Conservation (phyloP, 2,888 invertebrate genomes). For the Orthonychiurus folsomi region DNA sequence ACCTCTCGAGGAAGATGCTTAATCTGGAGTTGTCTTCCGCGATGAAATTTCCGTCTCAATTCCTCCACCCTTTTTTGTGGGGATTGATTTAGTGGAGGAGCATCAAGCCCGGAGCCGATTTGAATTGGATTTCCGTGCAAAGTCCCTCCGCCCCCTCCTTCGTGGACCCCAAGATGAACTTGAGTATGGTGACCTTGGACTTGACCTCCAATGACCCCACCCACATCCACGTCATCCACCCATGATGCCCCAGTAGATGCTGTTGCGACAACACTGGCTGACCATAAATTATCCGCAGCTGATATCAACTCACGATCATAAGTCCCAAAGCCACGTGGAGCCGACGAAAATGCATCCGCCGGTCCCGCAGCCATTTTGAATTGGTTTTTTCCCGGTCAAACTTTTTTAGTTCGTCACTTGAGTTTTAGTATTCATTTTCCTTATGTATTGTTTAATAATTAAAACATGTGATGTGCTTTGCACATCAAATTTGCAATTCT, state of each 20-base stretch:
- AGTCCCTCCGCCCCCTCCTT: too few relatives aligned
- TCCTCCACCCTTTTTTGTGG: slow-evolving; percentile 43
- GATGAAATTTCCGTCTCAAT: slow-evolving; percentile 44
- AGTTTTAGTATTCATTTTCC: too few relatives aligned
- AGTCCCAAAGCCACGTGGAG: slow-evolving; percentile 40
- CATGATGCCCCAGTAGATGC: slow-evolving; percentile 44
- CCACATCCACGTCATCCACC: slow-evolving; percentile 42
- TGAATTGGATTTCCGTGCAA: too few relatives aligned
- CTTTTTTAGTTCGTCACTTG: too few relatives aligned
- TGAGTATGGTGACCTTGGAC: background rate
- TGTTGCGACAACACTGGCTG: slow-evolving; percentile 42
- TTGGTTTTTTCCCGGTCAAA: too few relatives aligned
- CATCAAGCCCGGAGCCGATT: too few relatives aligned
- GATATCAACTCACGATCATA: slow-evolving; percentile 40
- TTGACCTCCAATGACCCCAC: background rate
- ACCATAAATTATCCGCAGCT: slow-evolving; percentile 41
- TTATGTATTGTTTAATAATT: too few relatives aligned
- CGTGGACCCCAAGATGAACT: background rate
- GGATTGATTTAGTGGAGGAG: too few relatives aligned
- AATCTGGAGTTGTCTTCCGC: slow-evolving; percentile 44
- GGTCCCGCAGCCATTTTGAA: slow-evolving; percentile 44
- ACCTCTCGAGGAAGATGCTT: slow-evolving; percentile 46
- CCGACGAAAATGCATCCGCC: slow-evolving; percentile 42
- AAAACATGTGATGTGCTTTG: too few relatives aligned
- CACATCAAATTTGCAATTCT: too few relatives aligned